Base-by-base conservation (phyloP, 2,888 invertebrate species). In the Acanthosepion esculentum region DNA sequence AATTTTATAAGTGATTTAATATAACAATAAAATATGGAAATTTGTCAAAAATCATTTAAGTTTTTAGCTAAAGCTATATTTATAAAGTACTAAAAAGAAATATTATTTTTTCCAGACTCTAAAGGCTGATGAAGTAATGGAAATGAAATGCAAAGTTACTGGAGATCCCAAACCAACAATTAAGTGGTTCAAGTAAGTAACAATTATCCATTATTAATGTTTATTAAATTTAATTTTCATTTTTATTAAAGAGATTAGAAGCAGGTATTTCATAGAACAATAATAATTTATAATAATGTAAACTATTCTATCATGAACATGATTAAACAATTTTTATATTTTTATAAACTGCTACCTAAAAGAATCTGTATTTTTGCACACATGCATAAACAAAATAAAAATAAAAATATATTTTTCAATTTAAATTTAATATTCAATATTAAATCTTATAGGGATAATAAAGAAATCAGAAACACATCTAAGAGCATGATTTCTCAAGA, bases 151-250 rank as follows among this genome's bases (percentile, higher is more conserved):
- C 18, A 98, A 98, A 98, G 99, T 99, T 5, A 98, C 98, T 20
- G 99, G 99, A 94, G 98, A 98, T 97, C 99, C 99, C 94, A 98
- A 98, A 6, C 99, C 99, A n/a, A 98, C 98, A 97, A 98, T 99
- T 48, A 98, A 98, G 92, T 99, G 99, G 99, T 93, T 48, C 53
- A 93, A 93, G 93, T 93, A 93, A 93, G 93, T 93, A 93, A 33
- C 15, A 78, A 15, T 78, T n/a, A 29, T 78, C 12, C n/a, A 78
- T 78, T 33, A 59, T 23, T 59, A 59, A 59, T 1, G 20, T 59
- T 59, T 59, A 59, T 5, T 23, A 59, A 59, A 59, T 20, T 59
- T 23, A 59, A 20, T 59, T 59, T 59, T 59, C 23, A 59, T 55
- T 55, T 0, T 59, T 59, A 26, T 59, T 23, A 59, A 59, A 59